A percentile compares a stretch with the other conserved stretches of the same genome.
Evolutionary conservation across 2,113 vertebrate genomes (phyloP).

Genomic region (Xiphophorus couchianus): DNA sequence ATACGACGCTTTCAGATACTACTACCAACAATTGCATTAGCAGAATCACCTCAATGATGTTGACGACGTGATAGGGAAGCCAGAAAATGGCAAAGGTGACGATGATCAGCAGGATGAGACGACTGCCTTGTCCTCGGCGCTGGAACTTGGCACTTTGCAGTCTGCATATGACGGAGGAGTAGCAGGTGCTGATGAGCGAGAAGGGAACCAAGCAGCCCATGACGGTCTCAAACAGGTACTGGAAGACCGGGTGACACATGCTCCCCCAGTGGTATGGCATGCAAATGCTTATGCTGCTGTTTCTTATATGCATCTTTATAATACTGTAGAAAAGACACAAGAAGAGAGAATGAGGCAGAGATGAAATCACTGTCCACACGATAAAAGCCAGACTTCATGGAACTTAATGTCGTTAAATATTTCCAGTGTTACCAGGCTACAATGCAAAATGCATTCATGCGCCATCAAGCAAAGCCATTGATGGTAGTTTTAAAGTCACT

Average conservation of each 20-base stretch:
- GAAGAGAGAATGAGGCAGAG: background rate
- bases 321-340: constrained; percentile 39
- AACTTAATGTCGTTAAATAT: too few relatives aligned
- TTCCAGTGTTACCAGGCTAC: too few relatives aligned
- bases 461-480: too few relatives aligned
- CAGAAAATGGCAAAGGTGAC: constrained; percentile 84
- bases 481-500: too few relatives aligned
- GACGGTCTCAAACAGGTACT: constrained; percentile 86
- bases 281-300: constrained; percentile 37
- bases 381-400: too few relatives aligned
- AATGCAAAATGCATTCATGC: too few relatives aligned
- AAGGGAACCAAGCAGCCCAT: constrained; percentile 86
- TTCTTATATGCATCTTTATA: accelerated
- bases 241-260: constrained; percentile 74
- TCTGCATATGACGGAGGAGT: constrained; percentile 79
- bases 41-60: constrained; percentile 81
- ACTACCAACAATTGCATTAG: too few relatives aligned
- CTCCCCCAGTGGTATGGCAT: constrained; percentile 58
- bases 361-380: too few relatives aligned
- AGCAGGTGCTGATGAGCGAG: constrained; percentile 81
- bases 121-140: constrained; percentile 69
- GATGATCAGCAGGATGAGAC: constrained; percentile 86
- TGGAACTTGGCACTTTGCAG: constrained; percentile 80
- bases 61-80: constrained; percentile 87
- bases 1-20: too few relatives aligned